Conservation (phyloP, 2,113 vertebrate species). For the Hemicordylus capensis region DNA sequence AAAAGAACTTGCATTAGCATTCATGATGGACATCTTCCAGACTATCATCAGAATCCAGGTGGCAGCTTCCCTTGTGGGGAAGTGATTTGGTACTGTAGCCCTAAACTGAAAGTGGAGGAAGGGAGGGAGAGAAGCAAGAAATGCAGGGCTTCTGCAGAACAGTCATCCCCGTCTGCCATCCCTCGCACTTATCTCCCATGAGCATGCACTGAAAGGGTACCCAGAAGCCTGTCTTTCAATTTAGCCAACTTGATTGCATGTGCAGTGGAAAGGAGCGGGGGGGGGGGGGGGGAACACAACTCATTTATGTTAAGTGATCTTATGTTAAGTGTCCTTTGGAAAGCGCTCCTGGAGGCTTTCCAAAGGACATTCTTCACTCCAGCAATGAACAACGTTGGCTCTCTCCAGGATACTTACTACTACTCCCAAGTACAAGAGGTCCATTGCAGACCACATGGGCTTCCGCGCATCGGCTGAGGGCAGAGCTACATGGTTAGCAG, state of each 20-base stretch:
- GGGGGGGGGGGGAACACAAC: neutral
- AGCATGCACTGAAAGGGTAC: neutral
- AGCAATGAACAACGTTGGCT: neutral
- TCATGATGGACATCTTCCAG: neutral
- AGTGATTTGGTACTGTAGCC: neutral
- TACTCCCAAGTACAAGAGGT: neutral
- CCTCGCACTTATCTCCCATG: neutral
- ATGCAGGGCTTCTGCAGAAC: neutral
- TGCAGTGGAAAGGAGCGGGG: no score
- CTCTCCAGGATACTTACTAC: neutral
- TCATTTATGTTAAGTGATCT: neutral
- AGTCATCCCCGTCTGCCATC: neutral
- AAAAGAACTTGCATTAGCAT: neutral
- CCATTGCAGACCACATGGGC: neutral
- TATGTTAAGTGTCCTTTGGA: no score
- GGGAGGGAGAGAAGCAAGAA: neutral
- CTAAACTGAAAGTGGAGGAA: neutral
- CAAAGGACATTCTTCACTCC: neutral
- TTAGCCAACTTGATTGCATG: neutral
- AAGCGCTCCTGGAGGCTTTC: neutral
- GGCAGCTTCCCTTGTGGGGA: neutral
- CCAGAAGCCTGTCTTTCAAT: neutral
- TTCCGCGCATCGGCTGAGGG: no score
- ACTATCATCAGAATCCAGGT: neutral
- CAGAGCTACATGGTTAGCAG: no score